Base-by-base conservation (phyloP, 2,888 invertebrate species). In the Helleia helle region DNA sequence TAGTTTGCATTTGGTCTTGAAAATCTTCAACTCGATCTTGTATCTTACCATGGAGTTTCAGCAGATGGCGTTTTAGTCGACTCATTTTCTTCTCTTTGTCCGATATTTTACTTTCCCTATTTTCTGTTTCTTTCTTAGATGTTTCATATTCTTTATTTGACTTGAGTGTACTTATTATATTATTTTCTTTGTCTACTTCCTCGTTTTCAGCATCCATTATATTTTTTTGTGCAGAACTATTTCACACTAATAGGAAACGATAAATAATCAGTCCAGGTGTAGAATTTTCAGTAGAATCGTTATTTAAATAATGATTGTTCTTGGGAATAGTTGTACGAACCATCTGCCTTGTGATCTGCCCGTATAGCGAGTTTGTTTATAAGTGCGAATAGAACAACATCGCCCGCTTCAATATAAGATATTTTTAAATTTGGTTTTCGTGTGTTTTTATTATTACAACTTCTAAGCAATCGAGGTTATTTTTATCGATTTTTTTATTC, bases 21-120 rank as follows among this genome's bases (percentile, higher is more conserved):
- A 85, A 58, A 37, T 72, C 77, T 47, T 85, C 85, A 27, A 85
- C 73, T 1, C 65, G 61, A 29, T 79, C 74, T 34, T 84, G 81
- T 0, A 86, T 64, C 43, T 76, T 84, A 9, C 56, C 83, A 41
- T 85, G 84, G 17, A 85, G 58, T 49, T 62, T 74, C 14, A 69
- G 61, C 0, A 84, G 50, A 1, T 66, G 62, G 36, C 65, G 67
- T 49, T 76, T 86, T 0, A 84, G 46, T 7, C 59, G 57, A 0
- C 73, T 71, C 56, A 84, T 71, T 56, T 71, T 79, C 17, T 73
- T 77, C 2, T 77, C 71, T 42, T 62, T 66, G 5, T 69, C 76
- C 14, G 67, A 51, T 71, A 74, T 77, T 24, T 36, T 46, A 17
- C 17, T 18, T 7, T 17, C 9, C 17, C 6, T 1, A 7, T 6